Percentiles rank a stretch among this genome's conserved stretches.
Evolutionary conservation across 2,888 invertebrate genomes (phyloP).

Genomic region (Labia minor): DNA sequence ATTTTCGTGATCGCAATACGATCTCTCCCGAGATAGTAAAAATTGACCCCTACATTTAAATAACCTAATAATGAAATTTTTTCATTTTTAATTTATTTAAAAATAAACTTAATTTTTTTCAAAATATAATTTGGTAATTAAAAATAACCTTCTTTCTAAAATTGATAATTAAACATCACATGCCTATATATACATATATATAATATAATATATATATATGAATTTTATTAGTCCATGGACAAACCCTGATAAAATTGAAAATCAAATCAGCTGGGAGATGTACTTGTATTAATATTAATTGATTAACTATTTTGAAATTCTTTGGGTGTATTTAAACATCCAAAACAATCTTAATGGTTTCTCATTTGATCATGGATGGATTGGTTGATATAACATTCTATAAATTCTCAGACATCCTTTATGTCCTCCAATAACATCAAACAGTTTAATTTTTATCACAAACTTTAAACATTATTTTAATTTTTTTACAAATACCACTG

Average conservation of each 20-base stretch:
- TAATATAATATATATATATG: no score
- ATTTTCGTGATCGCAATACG: no score
- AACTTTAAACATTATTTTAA: neutral
- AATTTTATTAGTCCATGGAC: no score
- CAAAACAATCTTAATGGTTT: neutral
- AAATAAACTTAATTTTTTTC: no score
- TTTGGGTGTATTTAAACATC: neutral
- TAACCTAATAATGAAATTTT: no score
- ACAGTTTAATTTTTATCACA: neutral
- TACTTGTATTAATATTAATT: neutral
- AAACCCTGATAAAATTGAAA: slow-evolving; percentile 13
- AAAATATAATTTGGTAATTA: no score
- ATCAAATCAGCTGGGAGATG: neutral
- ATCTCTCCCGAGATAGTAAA: no score
- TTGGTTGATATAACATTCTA: neutral
- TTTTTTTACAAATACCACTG: neutral
- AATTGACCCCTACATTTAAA: no score
- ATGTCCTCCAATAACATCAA: neutral
- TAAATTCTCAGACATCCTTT: slow-evolving; percentile 1
- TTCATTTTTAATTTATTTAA: no score
- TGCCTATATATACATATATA: no score
- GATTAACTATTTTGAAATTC: slow-evolving; percentile 13
- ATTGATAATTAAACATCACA: no score
- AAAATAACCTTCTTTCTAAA: no score
- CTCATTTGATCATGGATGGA: neutral